Evolutionary conservation across 2,888 invertebrate genomes (phyloP).

Genomic region (Dynastes tityus): DNA sequence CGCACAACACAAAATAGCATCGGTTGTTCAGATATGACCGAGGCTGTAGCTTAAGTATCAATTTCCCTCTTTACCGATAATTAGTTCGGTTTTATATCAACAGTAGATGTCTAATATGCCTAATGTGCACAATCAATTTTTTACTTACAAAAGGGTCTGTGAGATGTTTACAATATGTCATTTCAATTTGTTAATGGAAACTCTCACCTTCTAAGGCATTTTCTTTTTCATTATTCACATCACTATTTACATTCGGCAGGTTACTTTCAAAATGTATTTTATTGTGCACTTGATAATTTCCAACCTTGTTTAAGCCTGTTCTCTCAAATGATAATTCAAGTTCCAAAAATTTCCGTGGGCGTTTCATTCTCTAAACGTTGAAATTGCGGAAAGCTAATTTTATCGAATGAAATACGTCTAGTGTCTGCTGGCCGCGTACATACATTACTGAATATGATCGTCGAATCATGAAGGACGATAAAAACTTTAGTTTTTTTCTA

Average conservation of each 20-base stretch:
- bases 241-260: not conserved
- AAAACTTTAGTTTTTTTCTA: not conserved
- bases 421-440: not conserved
- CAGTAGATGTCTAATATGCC: too few species aligned
- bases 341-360: not conserved
- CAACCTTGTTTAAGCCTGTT: conserved; percentile 44
- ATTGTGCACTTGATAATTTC: not conserved
- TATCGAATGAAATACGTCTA: not conserved
- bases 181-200: too few species aligned
- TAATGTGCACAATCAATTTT: too few species aligned
- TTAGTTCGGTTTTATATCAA: too few species aligned
- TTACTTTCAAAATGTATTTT: not conserved
- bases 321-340: conserved; percentile 49
- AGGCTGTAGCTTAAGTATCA: too few species aligned
- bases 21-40: too few species aligned
- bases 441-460: not conserved
- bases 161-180: too few species aligned
- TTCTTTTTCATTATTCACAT: not conserved
- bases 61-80: too few species aligned
- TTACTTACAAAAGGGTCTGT: too few species aligned
- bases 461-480: not conserved
- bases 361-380: conserved; percentile 5
- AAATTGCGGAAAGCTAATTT: too few species aligned
- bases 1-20: too few species aligned
- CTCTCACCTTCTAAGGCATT: not conserved